These are phyloP conservation scores for Hypolimnas misippus DNA, from an alignment of 2,888 invertebrate species.

Conservation along the genomic window DNA sequence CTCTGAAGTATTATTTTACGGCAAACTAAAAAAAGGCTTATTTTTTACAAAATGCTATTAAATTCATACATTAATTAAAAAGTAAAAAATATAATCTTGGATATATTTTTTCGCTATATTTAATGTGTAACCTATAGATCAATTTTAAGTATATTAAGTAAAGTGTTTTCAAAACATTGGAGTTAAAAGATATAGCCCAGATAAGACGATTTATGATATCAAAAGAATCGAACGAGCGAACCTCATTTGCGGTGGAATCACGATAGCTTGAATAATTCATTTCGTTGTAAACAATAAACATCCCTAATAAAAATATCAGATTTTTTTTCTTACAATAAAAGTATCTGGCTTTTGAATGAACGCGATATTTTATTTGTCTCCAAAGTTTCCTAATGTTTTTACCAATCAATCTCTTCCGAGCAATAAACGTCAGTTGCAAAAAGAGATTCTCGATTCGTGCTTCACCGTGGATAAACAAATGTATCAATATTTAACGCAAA, in stretches of 20 bases:
- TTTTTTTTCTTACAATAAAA: not conserved
- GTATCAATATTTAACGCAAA: not conserved
- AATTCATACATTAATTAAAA: no score
- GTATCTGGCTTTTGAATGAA: conserved; percentile 11
- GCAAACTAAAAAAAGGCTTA: no score
- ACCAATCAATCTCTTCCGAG: conserved; percentile 40
- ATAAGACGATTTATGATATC: not conserved
- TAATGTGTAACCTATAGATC: no score
- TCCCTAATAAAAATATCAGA: not conserved
- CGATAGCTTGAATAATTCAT: not conserved
- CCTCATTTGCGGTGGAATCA: not conserved
- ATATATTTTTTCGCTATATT: no score
- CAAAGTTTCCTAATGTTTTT: conserved; percentile 35
- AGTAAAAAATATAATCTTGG: no score
- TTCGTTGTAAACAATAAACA: conserved; percentile 6
- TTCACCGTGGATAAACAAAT: conserved; percentile 25
- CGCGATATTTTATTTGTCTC: conserved; percentile 13
- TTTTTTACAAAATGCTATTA: no score
- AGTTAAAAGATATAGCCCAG: no score
- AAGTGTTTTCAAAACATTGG: no score
- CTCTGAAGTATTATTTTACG: no score
- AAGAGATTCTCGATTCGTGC: conserved; percentile 29
- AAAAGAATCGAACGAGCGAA: not conserved
- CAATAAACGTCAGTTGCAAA: conserved; percentile 41
- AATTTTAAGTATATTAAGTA: no score